phyloP scores from a whole-genome alignment of 2,888 invertebrate species.

The Coleophora deauratella region DNA sequence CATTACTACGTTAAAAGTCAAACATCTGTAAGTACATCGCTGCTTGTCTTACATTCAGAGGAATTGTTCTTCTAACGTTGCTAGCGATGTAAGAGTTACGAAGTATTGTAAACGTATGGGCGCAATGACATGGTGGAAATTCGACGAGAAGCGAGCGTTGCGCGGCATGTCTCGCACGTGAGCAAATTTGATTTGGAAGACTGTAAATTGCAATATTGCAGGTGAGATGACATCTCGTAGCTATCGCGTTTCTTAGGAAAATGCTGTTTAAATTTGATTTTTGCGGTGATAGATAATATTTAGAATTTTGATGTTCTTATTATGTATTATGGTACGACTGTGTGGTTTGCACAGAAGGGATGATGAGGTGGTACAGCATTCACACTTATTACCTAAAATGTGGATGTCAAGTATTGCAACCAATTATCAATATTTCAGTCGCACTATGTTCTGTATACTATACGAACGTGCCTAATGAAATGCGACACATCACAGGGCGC shows the following conservation, averaged over 20 bases:
- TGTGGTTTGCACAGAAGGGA: too few relatives aligned
- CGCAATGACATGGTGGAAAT: constrained; percentile 24
- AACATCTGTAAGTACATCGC: constrained; percentile 47
- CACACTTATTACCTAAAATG: too few relatives aligned
- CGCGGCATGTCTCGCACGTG: constrained; percentile 55
- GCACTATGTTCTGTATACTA: too few relatives aligned
- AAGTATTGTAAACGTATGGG: constrained; percentile 5
- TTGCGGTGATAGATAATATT: constrained; percentile 3
- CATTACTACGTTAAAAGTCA: constrained; percentile 23
- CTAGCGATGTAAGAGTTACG: constrained; percentile 20
- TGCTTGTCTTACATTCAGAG: constrained; percentile 11
- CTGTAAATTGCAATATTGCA: constrained; percentile 48
- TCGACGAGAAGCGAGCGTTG: constrained; percentile 37
- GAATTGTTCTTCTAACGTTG: not conserved
- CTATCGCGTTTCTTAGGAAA: constrained; percentile 14
- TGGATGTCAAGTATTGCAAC: too few relatives aligned
- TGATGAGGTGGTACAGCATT: too few relatives aligned
- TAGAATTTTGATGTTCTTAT: too few relatives aligned
- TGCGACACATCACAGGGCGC: constrained; percentile 16
- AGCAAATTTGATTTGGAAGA: constrained; percentile 55
- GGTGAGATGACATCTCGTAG: constrained; percentile 30
- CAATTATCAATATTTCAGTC: too few relatives aligned
- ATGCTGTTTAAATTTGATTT: constrained; percentile 10
- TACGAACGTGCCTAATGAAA: constrained; percentile 10
- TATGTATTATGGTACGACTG: too few relatives aligned